Conservation (phyloP, 2,113 vertebrate species). For the Monopterus albus region DNA sequence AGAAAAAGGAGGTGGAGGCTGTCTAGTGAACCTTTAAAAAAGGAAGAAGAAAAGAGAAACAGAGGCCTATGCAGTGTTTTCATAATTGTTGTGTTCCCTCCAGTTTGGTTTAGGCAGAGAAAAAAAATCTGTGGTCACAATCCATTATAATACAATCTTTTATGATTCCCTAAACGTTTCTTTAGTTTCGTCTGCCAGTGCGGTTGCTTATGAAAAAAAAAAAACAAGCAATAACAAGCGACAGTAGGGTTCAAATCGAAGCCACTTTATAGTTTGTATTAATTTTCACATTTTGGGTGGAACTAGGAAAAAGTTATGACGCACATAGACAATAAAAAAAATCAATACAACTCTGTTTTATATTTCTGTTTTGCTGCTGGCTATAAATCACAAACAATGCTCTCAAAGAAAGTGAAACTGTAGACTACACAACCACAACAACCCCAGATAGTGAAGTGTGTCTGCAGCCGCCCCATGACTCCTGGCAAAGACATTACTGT, state of each 20-base stretch:
- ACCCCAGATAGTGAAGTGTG: constrained; percentile 53
- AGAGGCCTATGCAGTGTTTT: constrained; percentile 50
- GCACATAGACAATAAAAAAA: constrained; percentile 52
- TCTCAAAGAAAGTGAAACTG: constrained; percentile 67
- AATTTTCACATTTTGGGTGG: constrained; percentile 59
- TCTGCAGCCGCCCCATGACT: constrained; percentile 68
- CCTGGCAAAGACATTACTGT: constrained; percentile 85
- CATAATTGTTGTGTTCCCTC: constrained; percentile 62
- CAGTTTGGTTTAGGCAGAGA: constrained; percentile 46
- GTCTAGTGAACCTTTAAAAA: constrained; percentile 48
- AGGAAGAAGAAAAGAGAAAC: constrained; percentile 52
- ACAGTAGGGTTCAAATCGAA: constrained; percentile 69
- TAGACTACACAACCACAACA: constrained; percentile 66
- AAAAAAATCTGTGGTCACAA: constrained; percentile 62
- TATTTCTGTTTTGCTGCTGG: constrained; percentile 66
- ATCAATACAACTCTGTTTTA: constrained; percentile 65
- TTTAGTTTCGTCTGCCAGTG: constrained; percentile 60
- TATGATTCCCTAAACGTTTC: constrained; percentile 67
- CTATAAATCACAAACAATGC: constrained; percentile 61
- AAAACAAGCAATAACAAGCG: constrained; percentile 56
- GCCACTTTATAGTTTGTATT: constrained; percentile 66
- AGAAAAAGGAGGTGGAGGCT: constrained; percentile 45
- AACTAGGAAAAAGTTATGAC: constrained; percentile 63
- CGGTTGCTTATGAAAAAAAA: constrained; percentile 57
- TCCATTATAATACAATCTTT: constrained; percentile 64